Base-by-base conservation (phyloP, 1,140 invertebrate genomes). In the Pygmarrhopalites habei region DNA sequence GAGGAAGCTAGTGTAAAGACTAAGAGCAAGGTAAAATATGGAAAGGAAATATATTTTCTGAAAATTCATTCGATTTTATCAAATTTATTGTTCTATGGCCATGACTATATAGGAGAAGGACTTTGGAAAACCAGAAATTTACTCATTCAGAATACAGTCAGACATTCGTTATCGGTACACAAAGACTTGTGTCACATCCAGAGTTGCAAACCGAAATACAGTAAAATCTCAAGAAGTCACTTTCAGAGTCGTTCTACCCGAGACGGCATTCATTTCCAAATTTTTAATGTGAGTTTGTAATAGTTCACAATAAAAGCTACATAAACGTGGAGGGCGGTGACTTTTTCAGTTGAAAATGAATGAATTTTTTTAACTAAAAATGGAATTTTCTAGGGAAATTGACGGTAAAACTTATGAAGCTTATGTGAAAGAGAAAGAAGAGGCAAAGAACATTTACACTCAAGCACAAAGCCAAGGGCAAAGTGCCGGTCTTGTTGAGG, bases 391-490 rank as follows among this genome's bases (percentile, higher is more conserved):
- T 23, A 79, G 79, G 75, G 77, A 79, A 72, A 78, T 82, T n/a
- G 76, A 78, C 53, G 79, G 79, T 17, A 77, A 80, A 71, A 69
- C 71, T 1, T 81, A 79, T 63, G 74, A 79, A 64, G 81, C 81
- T 17, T 80, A 79, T 60, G 78, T 82, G 1, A 77, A 82, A 72
- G 81, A 82, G 67, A 83, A 82, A 75, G 78, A 82, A 73, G 80
- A 84, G 74, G 85, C 85, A 0, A 82, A 83, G 72, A 75, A 81
- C 64, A 82, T 80, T 29, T 86, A 86, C 71, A 74, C 80, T 32
- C 71, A 80, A 32, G 85, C 85, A 4, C 79, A 85, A 1, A 73
- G 76, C 2, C 75, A 76, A 41, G 85, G 85, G 4, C 72, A 80
- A 49, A 77, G 79, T 4, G 85, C 85, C 10, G 84, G 79, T 17